These are phyloP conservation scores for Periphyllus acericola DNA, from an alignment of 2,888 invertebrate species.

Conservation along the genomic window DNA sequence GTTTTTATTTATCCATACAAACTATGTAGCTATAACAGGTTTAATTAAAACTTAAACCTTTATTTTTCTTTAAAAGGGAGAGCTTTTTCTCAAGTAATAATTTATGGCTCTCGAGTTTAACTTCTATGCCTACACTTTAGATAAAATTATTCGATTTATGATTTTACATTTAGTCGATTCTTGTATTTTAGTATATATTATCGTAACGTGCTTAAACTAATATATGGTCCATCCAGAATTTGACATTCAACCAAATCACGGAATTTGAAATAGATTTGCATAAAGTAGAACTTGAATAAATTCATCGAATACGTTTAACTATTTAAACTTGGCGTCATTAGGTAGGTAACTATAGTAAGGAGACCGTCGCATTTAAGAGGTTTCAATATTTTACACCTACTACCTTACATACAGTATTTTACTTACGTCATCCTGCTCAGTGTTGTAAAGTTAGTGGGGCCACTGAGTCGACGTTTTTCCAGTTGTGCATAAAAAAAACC, in stretches of 20 bases:
- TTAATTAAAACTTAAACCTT: background rate
- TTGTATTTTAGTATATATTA: too few relatives aligned
- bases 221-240: background rate
- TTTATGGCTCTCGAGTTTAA: constrained; percentile 2
- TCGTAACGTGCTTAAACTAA: too few relatives aligned
- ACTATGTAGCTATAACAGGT: background rate
- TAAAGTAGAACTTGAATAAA: too few relatives aligned
- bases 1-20: background rate
- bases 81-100: constrained; percentile 1
- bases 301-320: too few relatives aligned
- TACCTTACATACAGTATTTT: background rate
- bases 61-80: background rate
- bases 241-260: background rate
- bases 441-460: background rate
- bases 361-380: background rate
- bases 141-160: background rate
- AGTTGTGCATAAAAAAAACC: background rate
- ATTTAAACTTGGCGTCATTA: too few relatives aligned
- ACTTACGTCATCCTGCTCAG: background rate
- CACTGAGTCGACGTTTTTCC: background rate
- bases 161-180: background rate
- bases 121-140: background rate
- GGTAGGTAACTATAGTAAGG: background rate
- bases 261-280: background rate
- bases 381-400: background rate